Base-by-base conservation (phyloP, 1,140 invertebrate genomes). In the Bombus picipes region DNA sequence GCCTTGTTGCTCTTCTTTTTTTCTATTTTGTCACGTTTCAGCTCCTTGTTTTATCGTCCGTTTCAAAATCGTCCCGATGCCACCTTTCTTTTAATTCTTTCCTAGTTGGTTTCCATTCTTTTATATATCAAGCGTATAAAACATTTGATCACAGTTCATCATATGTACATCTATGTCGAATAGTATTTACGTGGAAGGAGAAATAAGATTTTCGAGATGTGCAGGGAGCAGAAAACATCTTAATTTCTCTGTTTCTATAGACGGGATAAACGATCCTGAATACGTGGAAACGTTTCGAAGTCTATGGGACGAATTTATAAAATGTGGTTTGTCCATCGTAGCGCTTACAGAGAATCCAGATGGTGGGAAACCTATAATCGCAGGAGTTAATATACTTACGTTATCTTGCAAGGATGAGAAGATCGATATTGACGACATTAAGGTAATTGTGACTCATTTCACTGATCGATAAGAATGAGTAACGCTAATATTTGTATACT, bases 291-390 rank as follows among this genome's bases (percentile, higher is more conserved):
- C 89, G 12, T 88, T 91, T 28, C 65, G 86, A 2, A 39, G 59
- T 22, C 12, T 94, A 43, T 94, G 93, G 93, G 53, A 10, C 3
- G 10, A 82, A 0, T 25, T 88, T n/a, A 10, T 94, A 10, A 53
- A 89, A 9, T 90, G 94, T 87, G 91, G 91, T 3, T 87, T 94
- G 41, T 39, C 83, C 5, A 43, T 94, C 9, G 93, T 68, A 18
- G 94, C 93, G 13, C 94, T 93, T 76, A 32, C 83, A 12, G 89
- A 93, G 0, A 85, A 93, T 83, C 79, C 83, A 0, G 72, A 90
- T 25, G 83, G 83, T 32, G 86, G 83, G 0, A 94, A 94, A 88
- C 86, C 90, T 5, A 82, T 92, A 77, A 47, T 95, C 3, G 94
- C 90, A 0, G 94, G 92, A 41, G 43, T 81, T 1, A 95, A 94